Base-by-base conservation (phyloP, 2,113 vertebrate genomes). In the Electrona antarctica region DNA sequence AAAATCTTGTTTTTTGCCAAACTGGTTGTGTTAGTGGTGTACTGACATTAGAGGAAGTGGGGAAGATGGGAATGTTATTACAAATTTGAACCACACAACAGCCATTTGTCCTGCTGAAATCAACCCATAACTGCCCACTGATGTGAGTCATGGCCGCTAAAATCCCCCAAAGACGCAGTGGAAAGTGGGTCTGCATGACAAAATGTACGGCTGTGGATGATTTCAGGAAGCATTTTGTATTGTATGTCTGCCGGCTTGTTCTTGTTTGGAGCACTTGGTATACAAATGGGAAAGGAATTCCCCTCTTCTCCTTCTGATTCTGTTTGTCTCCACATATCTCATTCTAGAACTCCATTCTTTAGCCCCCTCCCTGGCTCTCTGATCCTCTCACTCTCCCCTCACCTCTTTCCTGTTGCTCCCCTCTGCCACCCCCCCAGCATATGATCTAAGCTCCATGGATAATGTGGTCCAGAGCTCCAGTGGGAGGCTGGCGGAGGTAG, bases 391-490 rank as follows among this genome's bases (percentile, higher is more conserved):
- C 33, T 29, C 52, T 29, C 14, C 48, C 48, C 14, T 46, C 47
- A 28, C 10, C 7, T 61, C 58, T 52, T 49, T 66, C 63, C 8
- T 46, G 33, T 7, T 6, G 45, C 45, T 50, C 51, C 49, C n/a
- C 15, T 12, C 51, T 28, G n/a, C 28, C 13, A 49, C 13, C 60
- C 69, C 58, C 70, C 74, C 65, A 71, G 54, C 69, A 55, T 64
- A 72, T 76, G 77, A 78, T 76, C 60, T 85, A 73, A 87, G 83
- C 71, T 51, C 75, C 67, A 64, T 86, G 83, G 71, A 80, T 90
- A 88, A 92, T 88, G 78, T 60, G 49, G 74, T 84, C 79, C 89
- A 87, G 88, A 79, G 73, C 70, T 71, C 52, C 59, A 69, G 47
- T 81, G 72, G 60, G 73, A 68, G 69, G 67, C 73, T 64, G 74